Base-by-base conservation (phyloP, 2,888 invertebrate genomes). In the Himalopsyche japonica region DNA sequence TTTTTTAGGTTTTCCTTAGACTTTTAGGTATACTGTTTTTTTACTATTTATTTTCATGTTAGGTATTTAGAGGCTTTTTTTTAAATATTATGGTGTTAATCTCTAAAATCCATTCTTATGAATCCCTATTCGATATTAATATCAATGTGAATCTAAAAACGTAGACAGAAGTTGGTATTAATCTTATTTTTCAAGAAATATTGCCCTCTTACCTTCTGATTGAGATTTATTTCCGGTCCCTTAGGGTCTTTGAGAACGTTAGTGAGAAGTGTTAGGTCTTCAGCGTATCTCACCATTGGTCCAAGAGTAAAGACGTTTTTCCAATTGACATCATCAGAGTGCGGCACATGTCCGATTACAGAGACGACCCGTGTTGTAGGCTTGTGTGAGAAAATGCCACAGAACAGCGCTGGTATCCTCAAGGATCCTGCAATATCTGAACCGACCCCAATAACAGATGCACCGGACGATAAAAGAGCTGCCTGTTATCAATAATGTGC, bases 381-480 rank as follows among this genome's bases (percentile, higher is more conserved):
- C 89, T 98, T 98, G 89, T 98, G 97, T 18, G 98, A 98, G 91
- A 95, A 98, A 82, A 98, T 94, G 24, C 98, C 98, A 89, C 96
- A 97, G 90, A 97, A 98, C 93, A 96, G 96, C 1, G 97, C 95
- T 0, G 98, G 98, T 88, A 98, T 93, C 79, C 98, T 93, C 18
- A 97, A 94, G 5, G 97, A 97, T 0, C 98, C 98, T 0, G 96
- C 97, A 80, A 98, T 95, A 89, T 98, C 98, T 1, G 97, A 97
- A 0, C 96, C 97, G 15, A 98, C 91, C 10, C 98, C 97, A 48
- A 97, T 92, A 4, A 97, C 90, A 0, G 97, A 97, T 15, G 95
- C 97, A 24, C 94, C 97, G 43, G 97, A 93, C 0, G 95, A 94
- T 87, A 98, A 91, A 76, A 97, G 91, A 43, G 95, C 95, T 0